Evolutionary conservation across 2,888 invertebrate species (phyloP).

Genomic region (Clanis bilineata): DNA sequence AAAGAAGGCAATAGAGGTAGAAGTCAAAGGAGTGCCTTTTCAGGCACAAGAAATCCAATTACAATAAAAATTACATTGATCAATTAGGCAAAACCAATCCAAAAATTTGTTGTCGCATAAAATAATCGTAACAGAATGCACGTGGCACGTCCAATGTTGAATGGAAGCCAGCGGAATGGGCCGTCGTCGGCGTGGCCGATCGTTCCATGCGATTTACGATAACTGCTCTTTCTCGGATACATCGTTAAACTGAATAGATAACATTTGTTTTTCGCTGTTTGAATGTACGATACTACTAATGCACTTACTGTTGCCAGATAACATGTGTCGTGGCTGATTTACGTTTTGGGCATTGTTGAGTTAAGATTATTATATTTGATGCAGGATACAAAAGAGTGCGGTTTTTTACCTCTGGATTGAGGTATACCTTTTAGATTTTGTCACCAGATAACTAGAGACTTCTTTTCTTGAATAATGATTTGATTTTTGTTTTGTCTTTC

Average conservation of each 20-base stretch:
- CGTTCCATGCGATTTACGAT: constrained; percentile 53
- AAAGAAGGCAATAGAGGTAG: too few species aligned
- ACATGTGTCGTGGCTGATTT: background rate
- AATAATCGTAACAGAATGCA: background rate
- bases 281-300: background rate
- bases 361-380: background rate
- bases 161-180: constrained; percentile 20
- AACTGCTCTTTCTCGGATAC: constrained; percentile 52
- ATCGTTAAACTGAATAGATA: constrained; percentile 49
- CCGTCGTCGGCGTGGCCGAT: constrained; percentile 39
- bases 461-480: too few species aligned
- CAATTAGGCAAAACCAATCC: background rate
- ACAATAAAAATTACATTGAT: background rate
- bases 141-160: background rate
- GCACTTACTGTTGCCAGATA: background rate
- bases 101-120: background rate
- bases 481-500: too few species aligned
- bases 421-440: too few species aligned
- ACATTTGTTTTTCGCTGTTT: constrained; percentile 39
- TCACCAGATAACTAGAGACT: too few species aligned
- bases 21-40: too few species aligned
- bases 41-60: background rate
- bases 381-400: too few species aligned
- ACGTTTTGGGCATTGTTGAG: background rate
- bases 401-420: too few species aligned